phyloP scores from a whole-genome alignment of 2,888 invertebrate species.

The Dione vanillae region DNA sequence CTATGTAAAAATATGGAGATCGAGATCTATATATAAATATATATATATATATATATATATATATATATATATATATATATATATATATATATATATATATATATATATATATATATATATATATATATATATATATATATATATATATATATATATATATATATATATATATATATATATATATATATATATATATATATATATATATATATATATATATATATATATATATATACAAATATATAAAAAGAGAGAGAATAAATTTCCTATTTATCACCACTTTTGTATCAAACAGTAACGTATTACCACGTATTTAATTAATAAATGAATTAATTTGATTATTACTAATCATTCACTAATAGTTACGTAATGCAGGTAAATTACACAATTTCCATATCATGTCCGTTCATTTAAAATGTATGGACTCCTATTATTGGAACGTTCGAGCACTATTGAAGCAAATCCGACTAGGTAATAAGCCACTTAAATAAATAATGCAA shows the following conservation, averaged over 20 bases:
- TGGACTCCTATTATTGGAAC: constrained; percentile 25
- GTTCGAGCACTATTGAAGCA: constrained; percentile 26
- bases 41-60: too few relatives aligned
- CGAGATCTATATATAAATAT: not conserved
- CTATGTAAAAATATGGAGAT: not conserved
- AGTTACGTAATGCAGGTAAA: not conserved
- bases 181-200: too few relatives aligned
- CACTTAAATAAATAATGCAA: constrained; percentile 39
- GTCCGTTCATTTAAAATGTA: constrained; percentile 19
- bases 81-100: too few relatives aligned
- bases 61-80: too few relatives aligned
- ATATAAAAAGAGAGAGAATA: too few relatives aligned
- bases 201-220: too few relatives aligned
- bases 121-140: too few relatives aligned
- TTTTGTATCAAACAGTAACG: not conserved
- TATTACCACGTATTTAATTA: not conserved
- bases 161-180: too few relatives aligned
- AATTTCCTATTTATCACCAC: too few relatives aligned
- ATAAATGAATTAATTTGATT: not conserved
- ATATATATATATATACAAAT: too few relatives aligned
- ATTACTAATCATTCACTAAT: not conserved
- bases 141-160: too few relatives aligned
- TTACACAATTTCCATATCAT: constrained; percentile 13
- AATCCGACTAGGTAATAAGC: constrained; percentile 25
- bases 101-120: too few relatives aligned